Percentiles rank a stretch among this genome's conserved stretches.
Conservation (phyloP, 2,888 invertebrate species). For the Erebia epiphron region DNA sequence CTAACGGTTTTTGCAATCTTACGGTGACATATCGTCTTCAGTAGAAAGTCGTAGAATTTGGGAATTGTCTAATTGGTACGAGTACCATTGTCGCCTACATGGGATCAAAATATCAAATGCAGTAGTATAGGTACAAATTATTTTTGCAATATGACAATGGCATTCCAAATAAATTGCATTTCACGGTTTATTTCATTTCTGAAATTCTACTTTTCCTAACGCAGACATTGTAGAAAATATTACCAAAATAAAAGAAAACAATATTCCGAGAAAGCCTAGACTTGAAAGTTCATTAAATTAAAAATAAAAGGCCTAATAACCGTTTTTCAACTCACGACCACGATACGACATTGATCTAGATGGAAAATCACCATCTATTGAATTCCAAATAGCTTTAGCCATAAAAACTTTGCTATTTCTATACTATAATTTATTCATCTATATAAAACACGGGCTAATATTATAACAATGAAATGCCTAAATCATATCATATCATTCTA, state of each 20-base stretch:
- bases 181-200: slow-evolving; percentile 29
- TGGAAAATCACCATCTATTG: background rate
- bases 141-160: slow-evolving; percentile 1
- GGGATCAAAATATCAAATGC: too few relatives aligned
- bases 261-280: slow-evolving; percentile 35
- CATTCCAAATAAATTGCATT: slow-evolving; percentile 31
- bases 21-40: too few relatives aligned
- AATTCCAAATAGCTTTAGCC: too few relatives aligned
- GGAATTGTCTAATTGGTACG: too few relatives aligned
- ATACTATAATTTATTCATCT: too few relatives aligned
- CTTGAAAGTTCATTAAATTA: slow-evolving; percentile 37
- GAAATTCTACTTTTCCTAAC: slow-evolving; percentile 20
- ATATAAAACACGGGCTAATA: too few relatives aligned
- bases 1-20: too few relatives aligned
- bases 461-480: too few relatives aligned
- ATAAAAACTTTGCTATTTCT: too few relatives aligned
- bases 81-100: too few relatives aligned
- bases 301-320: slow-evolving; percentile 33
- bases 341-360: background rate
- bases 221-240: slow-evolving; percentile 14
- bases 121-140: background rate
- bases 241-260: slow-evolving; percentile 25
- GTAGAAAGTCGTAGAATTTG: too few relatives aligned
- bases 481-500: too few relatives aligned
- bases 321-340: background rate